Percentiles rank a stretch among this genome's conserved stretches.
Evolutionary conservation across 2,113 vertebrate species (phyloP).

Genomic region (Meriones unguiculatus): DNA sequence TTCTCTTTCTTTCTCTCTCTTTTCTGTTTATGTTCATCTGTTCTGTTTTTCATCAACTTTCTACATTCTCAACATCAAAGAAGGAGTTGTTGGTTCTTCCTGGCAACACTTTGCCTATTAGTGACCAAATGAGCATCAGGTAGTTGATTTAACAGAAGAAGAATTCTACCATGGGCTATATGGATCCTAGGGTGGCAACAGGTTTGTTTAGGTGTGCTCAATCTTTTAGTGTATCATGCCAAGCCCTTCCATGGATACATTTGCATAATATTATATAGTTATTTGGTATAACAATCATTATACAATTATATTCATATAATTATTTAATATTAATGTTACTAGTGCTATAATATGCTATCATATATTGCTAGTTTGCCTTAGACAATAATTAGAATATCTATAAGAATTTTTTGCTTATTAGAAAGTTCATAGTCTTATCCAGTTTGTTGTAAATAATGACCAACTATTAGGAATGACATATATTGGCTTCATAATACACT

Average conservation of each 20-base stretch:
- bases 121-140: not conserved
- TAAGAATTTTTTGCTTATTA: not conserved
- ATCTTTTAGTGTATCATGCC: not conserved
- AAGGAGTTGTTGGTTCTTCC: not conserved
- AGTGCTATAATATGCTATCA: not conserved
- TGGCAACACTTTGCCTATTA: not conserved
- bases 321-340: not conserved
- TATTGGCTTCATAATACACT: not conserved
- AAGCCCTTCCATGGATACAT: not conserved
- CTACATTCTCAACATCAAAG: not conserved
- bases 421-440: not conserved
- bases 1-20: not conserved
- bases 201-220: not conserved
- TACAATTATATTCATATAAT: no score
- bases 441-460: not conserved
- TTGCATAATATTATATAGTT: not conserved
- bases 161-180: not conserved
- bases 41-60: not conserved
- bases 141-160: not conserved
- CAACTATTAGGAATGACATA: not conserved
- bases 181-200: not conserved
- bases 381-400: not conserved
- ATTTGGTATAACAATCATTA: no score
- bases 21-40: not conserved
- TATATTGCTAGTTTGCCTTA: not conserved